These are phyloP conservation scores for Craseonycteris thonglongyai DNA, from an alignment of 2,113 vertebrate species.

Conservation along the genomic window DNA sequence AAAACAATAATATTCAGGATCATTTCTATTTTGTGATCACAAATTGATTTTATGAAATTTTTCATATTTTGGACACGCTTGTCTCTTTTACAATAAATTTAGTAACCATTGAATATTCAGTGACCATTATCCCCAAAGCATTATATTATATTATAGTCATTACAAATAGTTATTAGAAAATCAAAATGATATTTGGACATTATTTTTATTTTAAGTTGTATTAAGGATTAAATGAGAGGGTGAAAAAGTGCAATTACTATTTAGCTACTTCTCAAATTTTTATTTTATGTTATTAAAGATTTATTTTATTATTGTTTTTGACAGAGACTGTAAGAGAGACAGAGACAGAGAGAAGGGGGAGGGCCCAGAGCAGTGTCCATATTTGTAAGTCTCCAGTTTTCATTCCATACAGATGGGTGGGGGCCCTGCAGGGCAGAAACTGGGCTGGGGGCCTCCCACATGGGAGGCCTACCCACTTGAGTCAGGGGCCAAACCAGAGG, in stretches of 20 bases:
- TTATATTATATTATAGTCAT: neutral
- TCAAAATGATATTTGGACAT: neutral
- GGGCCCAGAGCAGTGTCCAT: too few species aligned
- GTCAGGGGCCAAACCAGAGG: too few species aligned
- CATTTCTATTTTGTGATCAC: neutral
- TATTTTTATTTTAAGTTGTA: neutral
- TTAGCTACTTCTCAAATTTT: neutral
- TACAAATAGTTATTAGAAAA: neutral
- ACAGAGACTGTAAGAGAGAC: too few species aligned
- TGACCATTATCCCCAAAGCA: neutral
- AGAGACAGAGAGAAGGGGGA: too few species aligned
- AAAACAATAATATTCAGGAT: conserved; percentile 1
- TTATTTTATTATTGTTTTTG: too few species aligned
- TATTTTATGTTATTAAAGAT: too few species aligned
- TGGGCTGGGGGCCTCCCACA: too few species aligned
- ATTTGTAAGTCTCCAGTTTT: too few species aligned
- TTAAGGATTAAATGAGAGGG: neutral
- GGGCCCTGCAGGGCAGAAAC: too few species aligned
- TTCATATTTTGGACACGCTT: neutral
- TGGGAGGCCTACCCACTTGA: too few species aligned
- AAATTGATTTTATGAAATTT: neutral
- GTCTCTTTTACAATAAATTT: neutral
- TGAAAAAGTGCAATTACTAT: neutral
- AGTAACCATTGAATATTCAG: neutral
- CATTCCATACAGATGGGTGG: too few species aligned